Percentiles rank a stretch among this genome's conserved stretches.
Conservation (phyloP, 2,888 invertebrate genomes). For the Cactoblastis cactorum region DNA sequence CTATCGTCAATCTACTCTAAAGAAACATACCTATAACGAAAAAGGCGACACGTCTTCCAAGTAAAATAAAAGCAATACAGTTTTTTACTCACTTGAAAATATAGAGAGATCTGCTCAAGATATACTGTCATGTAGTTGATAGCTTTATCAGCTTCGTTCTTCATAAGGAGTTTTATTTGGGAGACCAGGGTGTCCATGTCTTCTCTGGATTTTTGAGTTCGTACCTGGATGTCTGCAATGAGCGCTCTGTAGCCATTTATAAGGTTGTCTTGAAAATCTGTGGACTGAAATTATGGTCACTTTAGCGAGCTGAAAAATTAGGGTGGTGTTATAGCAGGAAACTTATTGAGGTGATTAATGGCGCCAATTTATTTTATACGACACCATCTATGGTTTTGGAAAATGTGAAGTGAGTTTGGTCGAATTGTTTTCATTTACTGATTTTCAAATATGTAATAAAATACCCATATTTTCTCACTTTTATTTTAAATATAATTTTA, state of each 20-base stretch:
- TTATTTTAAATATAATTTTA: too few relatives aligned
- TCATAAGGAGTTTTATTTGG: slow-evolving; percentile 72
- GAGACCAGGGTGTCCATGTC: slow-evolving; percentile 74
- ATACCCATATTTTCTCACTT: too few relatives aligned
- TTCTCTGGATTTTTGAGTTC: slow-evolving; percentile 69
- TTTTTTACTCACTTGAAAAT: slow-evolving; percentile 65
- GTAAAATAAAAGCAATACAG: too few relatives aligned
- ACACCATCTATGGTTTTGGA: background rate
- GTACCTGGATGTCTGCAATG: slow-evolving; percentile 69
- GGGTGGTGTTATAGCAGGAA: background rate
- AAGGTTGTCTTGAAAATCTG: slow-evolving; percentile 71
- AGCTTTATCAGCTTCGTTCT: slow-evolving; percentile 72
- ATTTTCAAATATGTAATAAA: too few relatives aligned
- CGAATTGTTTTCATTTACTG: too few relatives aligned
- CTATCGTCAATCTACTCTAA: too few relatives aligned
- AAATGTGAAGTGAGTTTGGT: too few relatives aligned
- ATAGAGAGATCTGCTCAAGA: slow-evolving; percentile 69
- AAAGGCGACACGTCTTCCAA: too few relatives aligned
- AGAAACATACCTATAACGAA: background rate
- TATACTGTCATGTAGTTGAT: slow-evolving; percentile 75
- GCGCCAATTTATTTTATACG: background rate
- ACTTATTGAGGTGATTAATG: background rate
- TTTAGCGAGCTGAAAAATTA: background rate
- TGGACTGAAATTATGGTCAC: slow-evolving; percentile 47
- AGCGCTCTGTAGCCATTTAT: slow-evolving; percentile 71